Evolutionary conservation across 2,888 invertebrate genomes (phyloP).

Genomic region (Heliconius ismenius): DNA sequence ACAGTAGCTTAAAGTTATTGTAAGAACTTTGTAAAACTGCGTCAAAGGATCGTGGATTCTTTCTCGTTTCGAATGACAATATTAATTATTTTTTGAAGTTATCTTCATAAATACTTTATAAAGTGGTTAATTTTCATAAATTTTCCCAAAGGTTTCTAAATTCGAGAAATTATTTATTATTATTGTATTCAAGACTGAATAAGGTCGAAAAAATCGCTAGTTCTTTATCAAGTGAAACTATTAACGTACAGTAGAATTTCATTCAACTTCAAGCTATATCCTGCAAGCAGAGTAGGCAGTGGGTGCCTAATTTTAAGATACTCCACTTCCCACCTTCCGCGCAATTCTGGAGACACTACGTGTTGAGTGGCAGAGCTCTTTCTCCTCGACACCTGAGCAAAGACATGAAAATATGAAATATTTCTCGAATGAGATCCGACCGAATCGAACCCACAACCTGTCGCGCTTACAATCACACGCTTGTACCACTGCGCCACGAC

Average conservation of each 20-base stretch:
- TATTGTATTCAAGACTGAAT: neutral
- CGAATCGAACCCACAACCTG: no score
- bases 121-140: neutral
- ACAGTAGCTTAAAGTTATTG: neutral
- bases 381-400: no score
- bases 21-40: neutral
- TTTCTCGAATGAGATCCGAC: no score
- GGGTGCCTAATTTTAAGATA: no score
- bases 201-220: neutral
- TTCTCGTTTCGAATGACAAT: neutral
- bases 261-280: neutral
- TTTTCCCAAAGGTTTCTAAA: neutral
- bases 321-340: no score
- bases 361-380: no score
- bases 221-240: neutral
- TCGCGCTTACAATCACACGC: no score
- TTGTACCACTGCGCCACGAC: no score
- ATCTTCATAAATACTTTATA: neutral
- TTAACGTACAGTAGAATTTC: neutral
- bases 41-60: neutral
- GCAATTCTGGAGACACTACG: no score
- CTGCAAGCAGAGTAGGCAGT: no score
- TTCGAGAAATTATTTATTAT: neutral
- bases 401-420: no score
- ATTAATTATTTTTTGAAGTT: neutral